Evolutionary conservation across 1,140 invertebrate species (phyloP).

Genomic region (Diprion similis): DNA sequence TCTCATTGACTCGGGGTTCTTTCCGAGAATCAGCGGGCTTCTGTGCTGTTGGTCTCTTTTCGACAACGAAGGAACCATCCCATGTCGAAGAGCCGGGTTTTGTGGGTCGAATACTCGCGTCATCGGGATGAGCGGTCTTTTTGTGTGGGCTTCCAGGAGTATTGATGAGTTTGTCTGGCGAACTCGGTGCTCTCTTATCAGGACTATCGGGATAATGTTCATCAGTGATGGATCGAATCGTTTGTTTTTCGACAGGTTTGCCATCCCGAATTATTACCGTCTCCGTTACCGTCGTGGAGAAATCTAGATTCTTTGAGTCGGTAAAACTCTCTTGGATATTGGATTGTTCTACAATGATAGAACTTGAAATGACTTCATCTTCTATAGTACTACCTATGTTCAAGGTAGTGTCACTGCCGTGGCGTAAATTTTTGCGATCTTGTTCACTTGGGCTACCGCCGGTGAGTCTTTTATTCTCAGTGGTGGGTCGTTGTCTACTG

Average conservation of each 20-base stretch:
- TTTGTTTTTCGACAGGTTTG: conserved; percentile 34
- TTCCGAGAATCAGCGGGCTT: conserved; percentile 16
- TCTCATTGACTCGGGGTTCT: conserved; percentile 16
- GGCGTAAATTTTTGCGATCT: not conserved
- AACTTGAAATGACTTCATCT: conserved; percentile 33
- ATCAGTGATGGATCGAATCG: conserved; percentile 1
- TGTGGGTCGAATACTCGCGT: conserved; percentile 24
- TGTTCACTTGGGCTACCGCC: not conserved
- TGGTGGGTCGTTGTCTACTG: not conserved
- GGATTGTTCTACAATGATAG: conserved; percentile 37
- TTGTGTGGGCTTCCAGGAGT: conserved; percentile 31
- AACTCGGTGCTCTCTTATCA: conserved; percentile 7
- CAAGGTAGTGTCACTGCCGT: not conserved
- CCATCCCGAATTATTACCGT: conserved; percentile 46
- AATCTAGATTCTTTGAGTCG: conserved; percentile 39
- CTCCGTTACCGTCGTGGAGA: conserved; percentile 43
- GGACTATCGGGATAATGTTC: conserved; percentile 11
- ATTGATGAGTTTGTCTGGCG: conserved; percentile 9
- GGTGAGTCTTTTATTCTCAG: not conserved
- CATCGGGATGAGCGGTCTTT: not conserved
- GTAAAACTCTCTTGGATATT: conserved; percentile 35
- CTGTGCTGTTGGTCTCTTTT: conserved; percentile 22
- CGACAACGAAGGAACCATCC: conserved; percentile 36
- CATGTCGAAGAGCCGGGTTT: conserved; percentile 37
- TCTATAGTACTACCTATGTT: not conserved